A percentile compares a stretch with the other conserved stretches of the same genome.
phyloP scores from a whole-genome alignment of 2,888 invertebrate species.

The Merodon equestris region DNA sequence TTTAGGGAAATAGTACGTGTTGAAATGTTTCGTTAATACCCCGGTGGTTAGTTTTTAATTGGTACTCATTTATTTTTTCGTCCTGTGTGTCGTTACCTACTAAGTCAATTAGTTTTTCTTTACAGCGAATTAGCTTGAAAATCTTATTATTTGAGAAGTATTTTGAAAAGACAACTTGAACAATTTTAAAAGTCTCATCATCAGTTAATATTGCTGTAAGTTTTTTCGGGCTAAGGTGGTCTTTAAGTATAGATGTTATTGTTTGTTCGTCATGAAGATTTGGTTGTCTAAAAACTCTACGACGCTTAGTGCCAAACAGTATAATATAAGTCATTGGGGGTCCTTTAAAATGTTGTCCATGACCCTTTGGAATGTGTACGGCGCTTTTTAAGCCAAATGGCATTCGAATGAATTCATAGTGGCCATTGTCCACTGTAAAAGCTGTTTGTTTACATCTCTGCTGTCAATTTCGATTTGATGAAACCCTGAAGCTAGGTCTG shows the following conservation, averaged over 20 bases:
- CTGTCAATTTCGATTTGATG: constrained; percentile 46
- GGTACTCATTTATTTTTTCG: constrained; percentile 60
- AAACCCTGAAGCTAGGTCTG: constrained; percentile 28
- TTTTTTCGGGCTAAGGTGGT: constrained; percentile 28
- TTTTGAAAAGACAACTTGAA: constrained; percentile 32
- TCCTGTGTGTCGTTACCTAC: constrained; percentile 58
- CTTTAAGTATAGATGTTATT: background rate
- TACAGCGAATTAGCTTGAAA: constrained; percentile 26
- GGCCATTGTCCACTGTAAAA: constrained; percentile 17
- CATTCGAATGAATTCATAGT: constrained; percentile 26
- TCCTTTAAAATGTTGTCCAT: constrained; percentile 11
- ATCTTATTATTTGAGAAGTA: constrained; percentile 16
- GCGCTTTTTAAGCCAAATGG: constrained; percentile 23
- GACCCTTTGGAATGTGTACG: constrained; percentile 12
- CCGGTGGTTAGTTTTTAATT: constrained; percentile 62
- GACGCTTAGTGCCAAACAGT: background rate
- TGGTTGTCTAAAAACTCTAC: background rate
- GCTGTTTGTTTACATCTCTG: constrained; percentile 17
- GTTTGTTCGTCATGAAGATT: background rate
- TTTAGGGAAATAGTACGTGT: too few relatives aligned
- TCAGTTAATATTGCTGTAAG: constrained; percentile 22
- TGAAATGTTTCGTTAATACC: constrained; percentile 66
- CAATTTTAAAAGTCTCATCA: constrained; percentile 28
- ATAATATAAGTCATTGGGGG: background rate
- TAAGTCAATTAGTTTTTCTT: constrained; percentile 3